phyloP scores from a whole-genome alignment of 2,797 vertebrate genomes.

The Urocyon cinereoargenteus region DNA sequence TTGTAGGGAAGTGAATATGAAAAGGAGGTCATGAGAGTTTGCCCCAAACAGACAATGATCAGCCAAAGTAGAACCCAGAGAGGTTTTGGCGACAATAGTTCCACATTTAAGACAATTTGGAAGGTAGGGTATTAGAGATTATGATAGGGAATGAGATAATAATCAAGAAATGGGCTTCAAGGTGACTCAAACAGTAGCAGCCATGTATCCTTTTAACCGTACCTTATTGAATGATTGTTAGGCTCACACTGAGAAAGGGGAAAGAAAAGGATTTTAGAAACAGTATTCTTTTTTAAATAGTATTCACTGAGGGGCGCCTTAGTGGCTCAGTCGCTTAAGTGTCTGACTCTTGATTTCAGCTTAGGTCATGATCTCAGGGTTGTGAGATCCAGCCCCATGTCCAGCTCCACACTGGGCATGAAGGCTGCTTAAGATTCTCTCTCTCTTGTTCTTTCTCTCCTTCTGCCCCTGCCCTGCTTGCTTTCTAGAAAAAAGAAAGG shows the following conservation, averaged over 20 bases:
- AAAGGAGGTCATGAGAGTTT: background rate
- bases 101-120: background rate
- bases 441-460: background rate
- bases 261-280: background rate
- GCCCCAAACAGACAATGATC: background rate
- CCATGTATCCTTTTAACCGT: background rate
- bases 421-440: background rate
- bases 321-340: background rate
- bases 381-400: background rate
- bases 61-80: background rate
- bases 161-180: background rate
- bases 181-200: background rate
- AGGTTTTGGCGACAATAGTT: background rate
- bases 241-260: background rate
- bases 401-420: background rate
- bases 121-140: background rate
- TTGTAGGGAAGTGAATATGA: background rate
- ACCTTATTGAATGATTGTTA: background rate
- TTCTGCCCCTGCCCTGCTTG: background rate
- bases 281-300: background rate
- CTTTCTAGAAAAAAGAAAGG: background rate
- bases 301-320: background rate
- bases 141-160: background rate
- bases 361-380: background rate
- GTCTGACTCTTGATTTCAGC: background rate